These are phyloP conservation scores for Tipula vernalis DNA, from an alignment of 2,888 invertebrate species.

Conservation along the genomic window DNA sequence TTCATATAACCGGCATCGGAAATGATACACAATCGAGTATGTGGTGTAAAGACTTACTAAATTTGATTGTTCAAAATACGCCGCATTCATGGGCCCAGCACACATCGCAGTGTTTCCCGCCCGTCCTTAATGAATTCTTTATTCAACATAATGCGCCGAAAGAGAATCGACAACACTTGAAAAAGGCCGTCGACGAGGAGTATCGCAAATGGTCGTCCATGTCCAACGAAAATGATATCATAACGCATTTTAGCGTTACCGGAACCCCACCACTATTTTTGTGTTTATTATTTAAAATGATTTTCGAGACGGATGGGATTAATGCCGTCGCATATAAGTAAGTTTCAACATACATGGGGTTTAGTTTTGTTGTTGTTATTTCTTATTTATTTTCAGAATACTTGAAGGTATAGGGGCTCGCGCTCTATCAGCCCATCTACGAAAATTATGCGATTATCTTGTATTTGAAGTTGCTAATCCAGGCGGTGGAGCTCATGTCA, in stretches of 20 bases:
- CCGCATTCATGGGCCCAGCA: conserved; percentile 93
- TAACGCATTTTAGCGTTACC: conserved; percentile 90
- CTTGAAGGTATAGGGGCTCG: conserved; percentile 87
- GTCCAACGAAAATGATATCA: conserved; percentile 93
- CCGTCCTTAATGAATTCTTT: conserved; percentile 75
- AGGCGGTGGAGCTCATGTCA: conserved; percentile 77
- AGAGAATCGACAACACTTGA: conserved; percentile 83
- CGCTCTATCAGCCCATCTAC: conserved; percentile 77
- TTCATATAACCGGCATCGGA: conserved; percentile 77
- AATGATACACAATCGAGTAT: conserved; percentile 42
- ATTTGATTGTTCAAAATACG: conserved; percentile 84
- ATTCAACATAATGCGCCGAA: conserved; percentile 69
- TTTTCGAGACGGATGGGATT: conserved; percentile 85
- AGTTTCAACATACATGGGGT: conserved; percentile 21
- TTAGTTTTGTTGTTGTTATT: no score
- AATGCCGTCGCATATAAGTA: conserved; percentile 93
- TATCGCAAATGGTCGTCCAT: conserved; percentile 94
- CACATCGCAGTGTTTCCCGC: conserved; percentile 84
- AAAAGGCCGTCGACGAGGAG: conserved; percentile 89
- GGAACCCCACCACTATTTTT: conserved; percentile 83
- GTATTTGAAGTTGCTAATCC: conserved; percentile 87
- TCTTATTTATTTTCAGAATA: conserved; percentile 46
- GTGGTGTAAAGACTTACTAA: conserved; percentile 83
- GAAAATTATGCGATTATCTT: conserved; percentile 90
- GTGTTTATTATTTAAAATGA: conserved; percentile 90